Conservation (phyloP, 2,113 vertebrate genomes). For the Artemisiospiza belli region DNA sequence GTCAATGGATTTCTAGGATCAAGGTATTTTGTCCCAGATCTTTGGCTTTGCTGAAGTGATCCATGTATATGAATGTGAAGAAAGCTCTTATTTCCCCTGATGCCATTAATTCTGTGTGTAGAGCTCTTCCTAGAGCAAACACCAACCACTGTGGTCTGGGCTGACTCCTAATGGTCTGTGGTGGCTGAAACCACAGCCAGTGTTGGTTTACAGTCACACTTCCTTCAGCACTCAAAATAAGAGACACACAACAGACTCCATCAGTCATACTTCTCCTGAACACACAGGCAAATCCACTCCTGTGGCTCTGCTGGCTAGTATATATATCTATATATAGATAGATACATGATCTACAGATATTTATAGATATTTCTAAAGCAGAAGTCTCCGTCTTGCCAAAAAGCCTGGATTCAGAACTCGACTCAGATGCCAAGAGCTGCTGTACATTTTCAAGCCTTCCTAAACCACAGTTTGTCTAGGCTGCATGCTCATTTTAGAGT, state of each 20-base stretch:
- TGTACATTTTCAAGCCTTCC: neutral
- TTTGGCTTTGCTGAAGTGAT: neutral
- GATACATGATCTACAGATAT: neutral
- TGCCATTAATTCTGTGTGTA: neutral
- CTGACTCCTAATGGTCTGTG: neutral
- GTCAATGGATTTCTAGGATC: neutral
- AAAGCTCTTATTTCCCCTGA: neutral
- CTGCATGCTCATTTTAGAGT: neutral
- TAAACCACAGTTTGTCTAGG: neutral
- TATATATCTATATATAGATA: neutral
- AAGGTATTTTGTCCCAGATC: neutral
- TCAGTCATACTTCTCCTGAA: neutral
- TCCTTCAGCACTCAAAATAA: neutral
- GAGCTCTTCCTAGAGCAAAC: neutral
- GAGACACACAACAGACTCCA: neutral
- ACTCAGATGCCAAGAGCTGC: neutral
- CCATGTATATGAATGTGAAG: neutral
- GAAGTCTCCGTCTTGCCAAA: neutral
- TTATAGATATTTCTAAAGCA: neutral
- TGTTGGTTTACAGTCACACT: neutral
- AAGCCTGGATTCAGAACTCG: neutral
- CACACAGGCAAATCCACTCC: neutral
- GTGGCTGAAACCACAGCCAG: neutral
- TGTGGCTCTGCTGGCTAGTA: neutral
- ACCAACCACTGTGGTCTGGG: fast-evolving